Evolutionary conservation across 2,113 vertebrate species (phyloP).

Genomic region (Menidia beryllina): DNA sequence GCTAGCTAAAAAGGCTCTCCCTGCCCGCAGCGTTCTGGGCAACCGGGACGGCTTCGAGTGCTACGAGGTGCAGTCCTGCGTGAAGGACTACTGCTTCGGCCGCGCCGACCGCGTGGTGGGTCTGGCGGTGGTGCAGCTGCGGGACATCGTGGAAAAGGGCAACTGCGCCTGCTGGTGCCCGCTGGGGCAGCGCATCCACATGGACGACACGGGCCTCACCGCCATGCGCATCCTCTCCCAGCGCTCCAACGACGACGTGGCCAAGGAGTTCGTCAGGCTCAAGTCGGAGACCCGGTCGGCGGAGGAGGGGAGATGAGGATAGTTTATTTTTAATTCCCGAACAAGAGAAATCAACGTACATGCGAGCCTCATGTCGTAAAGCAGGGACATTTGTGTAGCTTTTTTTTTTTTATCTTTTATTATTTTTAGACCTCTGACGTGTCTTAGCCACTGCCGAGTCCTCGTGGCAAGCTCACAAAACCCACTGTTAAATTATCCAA

Average conservation of each 20-base stretch:
- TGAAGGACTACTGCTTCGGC: constrained; percentile 99
- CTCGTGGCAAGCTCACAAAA: constrained; percentile 27
- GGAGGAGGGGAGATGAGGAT: constrained; percentile 91
- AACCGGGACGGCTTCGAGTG: constrained; percentile 93
- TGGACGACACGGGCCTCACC: constrained; percentile 97
- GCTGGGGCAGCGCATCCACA: constrained; percentile 89
- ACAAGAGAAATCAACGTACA: not conserved
- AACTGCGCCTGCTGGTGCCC: constrained; percentile 97
- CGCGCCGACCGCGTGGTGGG: constrained; percentile 94
- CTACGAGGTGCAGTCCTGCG: constrained; percentile 95
- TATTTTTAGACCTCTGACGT: constrained; percentile 28
- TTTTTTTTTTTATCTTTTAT: constrained; percentile 13
- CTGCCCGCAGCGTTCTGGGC: constrained; percentile 86
- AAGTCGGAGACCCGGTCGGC: constrained; percentile 94
- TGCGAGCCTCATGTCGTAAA: not conserved
- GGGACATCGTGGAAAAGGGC: constrained; percentile 89
- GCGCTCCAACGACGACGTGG: constrained; percentile 95
- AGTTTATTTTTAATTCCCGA: not conserved
- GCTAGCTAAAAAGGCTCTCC: not conserved
- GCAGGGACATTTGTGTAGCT: not conserved
- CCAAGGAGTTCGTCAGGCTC: constrained; percentile 95
- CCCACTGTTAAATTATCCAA: constrained; percentile 15
- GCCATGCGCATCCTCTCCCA: constrained; percentile 97
- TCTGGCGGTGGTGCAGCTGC: constrained; percentile 90
- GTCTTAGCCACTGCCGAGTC: constrained; percentile 54